These are phyloP conservation scores for Spodoptera frugiperda DNA, from an alignment of 1,140 invertebrate species.

Conservation along the genomic window DNA sequence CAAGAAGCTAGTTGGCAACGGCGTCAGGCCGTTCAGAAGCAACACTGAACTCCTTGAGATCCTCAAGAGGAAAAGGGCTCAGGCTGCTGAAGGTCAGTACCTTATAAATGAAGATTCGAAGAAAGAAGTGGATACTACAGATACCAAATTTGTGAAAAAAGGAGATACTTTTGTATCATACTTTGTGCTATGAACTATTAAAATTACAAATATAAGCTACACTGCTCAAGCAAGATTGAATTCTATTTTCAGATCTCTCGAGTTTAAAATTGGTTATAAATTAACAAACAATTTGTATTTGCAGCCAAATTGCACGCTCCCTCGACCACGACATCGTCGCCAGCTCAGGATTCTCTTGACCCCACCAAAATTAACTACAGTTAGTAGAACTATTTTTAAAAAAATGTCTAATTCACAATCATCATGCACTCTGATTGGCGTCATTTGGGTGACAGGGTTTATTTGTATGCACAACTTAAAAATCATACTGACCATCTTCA, in stretches of 20 bases:
- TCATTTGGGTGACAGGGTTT: constrained; percentile 2
- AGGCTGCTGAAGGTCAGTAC: constrained; percentile 76
- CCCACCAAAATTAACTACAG: constrained; percentile 69
- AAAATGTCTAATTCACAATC: constrained; percentile 9
- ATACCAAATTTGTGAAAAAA: too few species aligned
- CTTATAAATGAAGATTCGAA: background rate
- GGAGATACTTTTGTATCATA: too few species aligned
- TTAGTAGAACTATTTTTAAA: constrained; percentile 54
- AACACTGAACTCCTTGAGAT: constrained; percentile 91
- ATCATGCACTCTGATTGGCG: constrained; percentile 1
- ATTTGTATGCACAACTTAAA: too few species aligned
- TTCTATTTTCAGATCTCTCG: too few species aligned
- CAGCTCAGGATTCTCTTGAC: constrained; percentile 62
- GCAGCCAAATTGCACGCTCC: constrained; percentile 66
- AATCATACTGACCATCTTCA: constrained; percentile 2
- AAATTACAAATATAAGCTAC: too few species aligned
- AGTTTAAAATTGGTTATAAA: background rate
- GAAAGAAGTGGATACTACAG: background rate
- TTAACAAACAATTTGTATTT: constrained; percentile 45
- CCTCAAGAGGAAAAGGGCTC: constrained; percentile 88
- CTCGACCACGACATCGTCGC: constrained; percentile 49
- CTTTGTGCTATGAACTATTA: too few species aligned
- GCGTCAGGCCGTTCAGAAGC: constrained; percentile 89
- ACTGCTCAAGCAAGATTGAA: too few species aligned
- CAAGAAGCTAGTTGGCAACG: constrained; percentile 88